Conservation (phyloP, 1,140 invertebrate species). For the Papilio polyxenes region DNA sequence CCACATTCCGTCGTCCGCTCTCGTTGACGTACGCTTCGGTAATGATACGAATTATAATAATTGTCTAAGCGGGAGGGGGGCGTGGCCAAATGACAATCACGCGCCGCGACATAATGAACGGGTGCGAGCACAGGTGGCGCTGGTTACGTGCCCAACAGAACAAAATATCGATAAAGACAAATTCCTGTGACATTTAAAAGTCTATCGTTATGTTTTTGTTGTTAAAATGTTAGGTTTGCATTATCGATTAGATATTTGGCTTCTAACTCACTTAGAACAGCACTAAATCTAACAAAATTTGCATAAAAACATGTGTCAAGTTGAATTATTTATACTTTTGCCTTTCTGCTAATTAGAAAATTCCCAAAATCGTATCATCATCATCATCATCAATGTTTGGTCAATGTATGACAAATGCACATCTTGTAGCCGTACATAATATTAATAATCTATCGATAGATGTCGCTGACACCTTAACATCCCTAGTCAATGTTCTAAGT, state of each 20-base stretch:
- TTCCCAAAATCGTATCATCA: no score
- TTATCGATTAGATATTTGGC: no score
- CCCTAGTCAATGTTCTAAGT: conserved; percentile 8
- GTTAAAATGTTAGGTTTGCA: neutral
- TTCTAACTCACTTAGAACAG: no score
- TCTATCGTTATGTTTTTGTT: neutral
- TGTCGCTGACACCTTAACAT: neutral
- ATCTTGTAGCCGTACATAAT: neutral
- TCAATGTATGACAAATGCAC: neutral
- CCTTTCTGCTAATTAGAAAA: no score
- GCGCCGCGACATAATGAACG: conserved; percentile 69
- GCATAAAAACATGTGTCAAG: no score
- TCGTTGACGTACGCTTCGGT: conserved; percentile 45
- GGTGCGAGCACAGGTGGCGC: conserved; percentile 61
- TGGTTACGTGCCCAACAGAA: conserved; percentile 44
- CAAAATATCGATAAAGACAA: conserved; percentile 34
- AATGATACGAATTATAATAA: conserved; percentile 76
- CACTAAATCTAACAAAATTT: no score
- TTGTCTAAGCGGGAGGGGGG: conserved; percentile 62
- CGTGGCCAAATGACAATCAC: conserved; percentile 75
- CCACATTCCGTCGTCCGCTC: conserved; percentile 45
- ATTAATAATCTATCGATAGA: neutral
- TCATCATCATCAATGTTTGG: no score
- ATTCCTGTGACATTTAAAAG: neutral
- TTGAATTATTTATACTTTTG: no score